Evolutionary conservation across 2,113 vertebrate genomes (phyloP).

Genomic region (Pangasianodon hypophthalmus): DNA sequence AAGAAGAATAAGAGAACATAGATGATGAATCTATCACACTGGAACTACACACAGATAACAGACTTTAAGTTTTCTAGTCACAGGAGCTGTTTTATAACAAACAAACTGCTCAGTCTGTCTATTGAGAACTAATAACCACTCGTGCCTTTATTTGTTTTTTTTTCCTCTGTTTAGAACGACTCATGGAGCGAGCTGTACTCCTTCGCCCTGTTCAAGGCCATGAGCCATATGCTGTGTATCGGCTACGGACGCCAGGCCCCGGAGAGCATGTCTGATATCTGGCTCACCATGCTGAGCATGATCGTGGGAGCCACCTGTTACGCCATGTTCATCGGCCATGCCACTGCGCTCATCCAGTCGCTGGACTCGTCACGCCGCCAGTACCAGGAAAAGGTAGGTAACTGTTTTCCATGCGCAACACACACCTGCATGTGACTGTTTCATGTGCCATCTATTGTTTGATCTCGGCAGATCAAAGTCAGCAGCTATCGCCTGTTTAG

Average conservation of each 20-base stretch:
- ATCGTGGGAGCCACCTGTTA: slow-evolving; percentile 97
- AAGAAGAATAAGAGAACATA: neutral
- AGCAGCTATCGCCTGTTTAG: slow-evolving; percentile 32
- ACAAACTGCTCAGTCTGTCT: neutral
- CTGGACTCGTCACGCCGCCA: slow-evolving; percentile 90
- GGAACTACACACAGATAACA: neutral
- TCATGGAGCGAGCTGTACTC: slow-evolving; percentile 96
- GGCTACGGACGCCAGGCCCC: slow-evolving; percentile 94
- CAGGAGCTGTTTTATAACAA: neutral
- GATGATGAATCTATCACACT: slow-evolving; percentile 39
- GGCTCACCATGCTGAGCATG: slow-evolving; percentile 99
- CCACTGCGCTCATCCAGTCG: slow-evolving; percentile 90
- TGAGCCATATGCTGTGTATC: slow-evolving; percentile 99
- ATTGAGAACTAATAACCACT: slow-evolving; percentile 54
- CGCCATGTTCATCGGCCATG: slow-evolving; percentile 94
- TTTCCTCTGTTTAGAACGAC: slow-evolving; percentile 80
- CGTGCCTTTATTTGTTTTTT: slow-evolving; percentile 9
- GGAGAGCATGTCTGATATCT: slow-evolving; percentile 97
- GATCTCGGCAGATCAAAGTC: slow-evolving; percentile 53
- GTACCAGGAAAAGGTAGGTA: slow-evolving; percentile 88
- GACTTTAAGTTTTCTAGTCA: slow-evolving; percentile 3
- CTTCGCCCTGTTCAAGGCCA: slow-evolving; percentile 97
- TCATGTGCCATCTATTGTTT: slow-evolving; percentile 37
- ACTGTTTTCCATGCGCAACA: neutral
- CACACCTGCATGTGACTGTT: slow-evolving; percentile 41